These are phyloP conservation scores for Andrena flavipes DNA, from an alignment of 2,888 invertebrate genomes.

Conservation along the genomic window DNA sequence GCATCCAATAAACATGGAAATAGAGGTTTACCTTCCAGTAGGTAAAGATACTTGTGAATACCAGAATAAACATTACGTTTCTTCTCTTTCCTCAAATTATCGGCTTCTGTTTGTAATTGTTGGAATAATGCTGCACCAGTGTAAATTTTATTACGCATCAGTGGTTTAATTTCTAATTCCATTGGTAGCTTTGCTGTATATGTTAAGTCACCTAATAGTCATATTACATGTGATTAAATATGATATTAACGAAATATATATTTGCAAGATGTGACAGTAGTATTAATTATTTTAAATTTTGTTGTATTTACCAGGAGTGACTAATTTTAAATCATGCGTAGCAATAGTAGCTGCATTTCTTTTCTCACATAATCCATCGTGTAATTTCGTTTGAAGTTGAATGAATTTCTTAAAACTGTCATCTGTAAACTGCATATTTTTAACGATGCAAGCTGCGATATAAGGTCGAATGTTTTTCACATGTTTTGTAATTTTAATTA, in stretches of 20 bases:
- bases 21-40: conserved; percentile 90
- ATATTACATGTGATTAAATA: conserved; percentile 16
- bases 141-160: conserved; percentile 87
- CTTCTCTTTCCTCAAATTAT: conserved; percentile 92
- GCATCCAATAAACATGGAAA: conserved; percentile 91
- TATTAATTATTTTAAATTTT: neutral
- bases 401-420: conserved; percentile 91
- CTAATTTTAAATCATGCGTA: conserved; percentile 91
- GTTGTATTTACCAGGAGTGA: conserved; percentile 86
- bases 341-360: conserved; percentile 92
- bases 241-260: conserved; percentile 13
- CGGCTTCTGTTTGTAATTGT: conserved; percentile 91
- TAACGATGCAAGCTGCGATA: conserved; percentile 90
- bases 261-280: neutral
- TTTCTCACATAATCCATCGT: conserved; percentile 91
- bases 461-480: conserved; percentile 89
- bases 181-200: conserved; percentile 90
- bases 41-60: conserved; percentile 93
- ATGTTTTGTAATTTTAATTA: conserved; percentile 86
- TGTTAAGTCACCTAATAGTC: conserved; percentile 85
- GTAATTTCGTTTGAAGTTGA: conserved; percentile 91
- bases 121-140: conserved; percentile 89
- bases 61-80: conserved; percentile 93
- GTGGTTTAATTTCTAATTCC: conserved; percentile 89
- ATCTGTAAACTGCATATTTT: conserved; percentile 88